Base-by-base conservation (phyloP, 1,140 invertebrate genomes). In the Belonocnema kinseyi region DNA sequence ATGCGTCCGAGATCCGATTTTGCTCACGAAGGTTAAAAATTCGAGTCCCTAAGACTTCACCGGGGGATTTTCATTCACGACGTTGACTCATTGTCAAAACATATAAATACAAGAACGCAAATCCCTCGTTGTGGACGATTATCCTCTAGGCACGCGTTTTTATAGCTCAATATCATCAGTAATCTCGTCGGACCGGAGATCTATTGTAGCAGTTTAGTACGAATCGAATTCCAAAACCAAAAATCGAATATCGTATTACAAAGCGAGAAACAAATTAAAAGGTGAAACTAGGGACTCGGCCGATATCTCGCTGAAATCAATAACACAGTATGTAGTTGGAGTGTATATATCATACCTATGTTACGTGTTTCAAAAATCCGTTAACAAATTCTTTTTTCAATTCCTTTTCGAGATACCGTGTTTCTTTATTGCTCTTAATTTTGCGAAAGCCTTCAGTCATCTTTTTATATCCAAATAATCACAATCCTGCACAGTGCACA, bases 161-260 rank as follows among this genome's bases (percentile, higher is more conserved):
- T 51, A 66, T 78, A 79, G 66, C 75, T 81, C 78, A 73, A 80
- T 78, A 80, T 77, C 78, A 80, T 77, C 56, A 61, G 77, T 77
- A 21, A 82, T 71, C 50, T 73, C 77, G 79, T 70, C 72, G 17
- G 80, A 79, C 79, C 82, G 82, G 80, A 77, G 56, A 78, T 79
- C 79, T 74, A 16, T 75, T 80, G 75, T 78, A 74, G 76, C 77
- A 82, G 80, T 17, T 76, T 78, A 80, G 70, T 72, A 79, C 50
- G 74, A 80, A 77, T 73, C 81, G 75, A 66, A 61, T 58, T 26
- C 26, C 58, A 14, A 33, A 61, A 33, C 19, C 0, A 33, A 66
- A 66, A 16, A 19, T 66, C 26, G 61, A 66, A n/a, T 66, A 40
- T 66, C 61, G 61, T 33, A 40, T 13, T 16, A 46, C 5, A 10